Conservation (phyloP, 1,140 invertebrate species). For the Halyomorpha halys region DNA sequence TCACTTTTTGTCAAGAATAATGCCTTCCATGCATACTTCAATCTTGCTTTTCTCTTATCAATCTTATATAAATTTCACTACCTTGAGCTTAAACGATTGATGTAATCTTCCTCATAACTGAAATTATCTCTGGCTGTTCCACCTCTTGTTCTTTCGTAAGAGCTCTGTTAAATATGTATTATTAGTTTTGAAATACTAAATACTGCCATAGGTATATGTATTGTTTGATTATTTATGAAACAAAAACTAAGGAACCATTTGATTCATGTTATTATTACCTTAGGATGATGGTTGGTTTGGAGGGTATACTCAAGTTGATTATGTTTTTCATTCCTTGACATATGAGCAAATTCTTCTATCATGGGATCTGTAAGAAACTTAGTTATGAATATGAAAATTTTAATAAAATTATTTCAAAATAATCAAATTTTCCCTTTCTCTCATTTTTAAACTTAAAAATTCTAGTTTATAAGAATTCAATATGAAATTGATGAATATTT, state of each 20-base stretch:
- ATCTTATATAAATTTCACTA: not conserved
- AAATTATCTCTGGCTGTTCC: not conserved
- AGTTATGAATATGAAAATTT: not conserved
- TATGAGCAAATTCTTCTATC: constrained; percentile 23
- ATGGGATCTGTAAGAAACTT: constrained; percentile 19
- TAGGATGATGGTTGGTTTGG: not conserved
- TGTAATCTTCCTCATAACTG: constrained; percentile 9
- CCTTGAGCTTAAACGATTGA: constrained; percentile 11
- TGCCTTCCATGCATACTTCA: no score
- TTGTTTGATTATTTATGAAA: no score
- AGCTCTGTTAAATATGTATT: constrained; percentile 6
- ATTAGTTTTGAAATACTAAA: not conserved
- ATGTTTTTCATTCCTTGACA: constrained; percentile 20
- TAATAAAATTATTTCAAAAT: not conserved
- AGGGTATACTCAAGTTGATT: no score
- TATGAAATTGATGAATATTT: not conserved
- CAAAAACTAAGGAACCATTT: not conserved
- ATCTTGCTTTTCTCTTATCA: no score
- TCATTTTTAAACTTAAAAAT: no score
- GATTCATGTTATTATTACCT: not conserved
- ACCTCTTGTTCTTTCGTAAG: not conserved
- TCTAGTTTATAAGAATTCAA: not conserved
- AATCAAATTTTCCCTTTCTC: no score
- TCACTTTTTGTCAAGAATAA: no score
- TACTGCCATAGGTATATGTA: no score